Evolutionary conservation across 2,113 vertebrate species (phyloP), one percentile per base, ranked within the genome.

Genomic region (Brachyhypopomus occidentalis): DNA sequence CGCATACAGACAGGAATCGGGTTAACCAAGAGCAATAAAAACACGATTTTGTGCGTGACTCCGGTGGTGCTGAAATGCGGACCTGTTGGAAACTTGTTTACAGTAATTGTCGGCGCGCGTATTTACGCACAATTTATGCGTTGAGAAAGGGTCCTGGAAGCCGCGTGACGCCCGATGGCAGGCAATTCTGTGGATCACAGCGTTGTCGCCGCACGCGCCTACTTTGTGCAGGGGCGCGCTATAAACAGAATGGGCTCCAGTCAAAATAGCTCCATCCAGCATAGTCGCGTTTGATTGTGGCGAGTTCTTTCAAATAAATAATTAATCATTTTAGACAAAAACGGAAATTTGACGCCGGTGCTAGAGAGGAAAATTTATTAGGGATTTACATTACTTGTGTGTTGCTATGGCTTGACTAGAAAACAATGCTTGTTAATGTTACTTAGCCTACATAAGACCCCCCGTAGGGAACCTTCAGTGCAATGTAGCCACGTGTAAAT

Each of bases 31-130:
- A 25, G 64, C 36, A 62, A 66, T 75, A 75, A 41, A 66, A 75
- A 60, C 12, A 8, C 69, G 45, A 14, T 52, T 52, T 52, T 52
- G 11, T 0, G 12, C 45, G 9, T 14, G 45, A 52, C 45, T 52
- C 45, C 9, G 45, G 45, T 3, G 45, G 45, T 9, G 45, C 45
- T 5, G 45, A 52, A 14, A 52, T 52, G n/a, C 62, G n/a, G 75
- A 72, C 75, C 69, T 69, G 80, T 73, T 80, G 63, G 58, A 82
- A 62, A 77, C 64, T 34, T 77, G 84, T 85, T 85, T 79, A 52
- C 45, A 14, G 12, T 52, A 52, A 52, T 52, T 52, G 45, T 52
- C 45, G 45, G 45, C 45, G 45, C 9, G 45, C 45, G 12, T 14
- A 14, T 52, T 45, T 45, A 58, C 75, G 56, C 11, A 14, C 63